Evolutionary conservation across 1,140 invertebrate genomes (phyloP), one percentile per base, ranked within the genome.

Genomic region (Physella acuta): DNA sequence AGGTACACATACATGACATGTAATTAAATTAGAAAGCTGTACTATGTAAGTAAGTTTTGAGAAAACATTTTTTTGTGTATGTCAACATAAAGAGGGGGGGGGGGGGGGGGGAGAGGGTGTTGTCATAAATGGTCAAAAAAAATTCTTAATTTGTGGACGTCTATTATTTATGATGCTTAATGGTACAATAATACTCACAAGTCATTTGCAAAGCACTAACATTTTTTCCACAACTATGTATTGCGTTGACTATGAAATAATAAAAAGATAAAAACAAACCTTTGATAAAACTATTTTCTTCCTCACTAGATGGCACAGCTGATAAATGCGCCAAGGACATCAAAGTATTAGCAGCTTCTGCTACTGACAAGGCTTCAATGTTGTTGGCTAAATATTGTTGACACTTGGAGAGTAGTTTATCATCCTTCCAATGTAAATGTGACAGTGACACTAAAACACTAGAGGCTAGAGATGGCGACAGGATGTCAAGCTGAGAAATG

Each of bases 241-340:
- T 4, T 30, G 4, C 33, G 14, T 30, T 60, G 5, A 14, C 52
- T 16, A 26, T 44, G 8, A 44, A 44, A 8, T 11, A 44, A 44
- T 11, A 44, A 20, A 20, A 8, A 44, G 39, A 31, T 33, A 4
- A 34, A 16, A 3, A 60, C 58, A 28, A 3, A 64, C 62, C 30
- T 52, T 31, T 33, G 20, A 64, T 30, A 14, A 49, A 4, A 26
- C 11, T 17, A 16, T 1, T 37, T 28, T 64, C 62, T 64, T 31
- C 28, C 2, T 64, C 49, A 33, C 11, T 52, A 31, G 24, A 49
- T 5, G 62, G 62, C 51, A 56, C 36, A 36, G 8, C 20, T 14
- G 30, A 55, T 34, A 66, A 26, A 39, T 66, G 55, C 0, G 51
- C 64, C 33, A 66, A 36, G 14, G 64, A 66, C 34, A 56, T 28